A percentile compares a stretch with the other conserved stretches of the same genome.
phyloP scores from a whole-genome alignment of 1,140 invertebrate species.

The Portunus trituberculatus region DNA sequence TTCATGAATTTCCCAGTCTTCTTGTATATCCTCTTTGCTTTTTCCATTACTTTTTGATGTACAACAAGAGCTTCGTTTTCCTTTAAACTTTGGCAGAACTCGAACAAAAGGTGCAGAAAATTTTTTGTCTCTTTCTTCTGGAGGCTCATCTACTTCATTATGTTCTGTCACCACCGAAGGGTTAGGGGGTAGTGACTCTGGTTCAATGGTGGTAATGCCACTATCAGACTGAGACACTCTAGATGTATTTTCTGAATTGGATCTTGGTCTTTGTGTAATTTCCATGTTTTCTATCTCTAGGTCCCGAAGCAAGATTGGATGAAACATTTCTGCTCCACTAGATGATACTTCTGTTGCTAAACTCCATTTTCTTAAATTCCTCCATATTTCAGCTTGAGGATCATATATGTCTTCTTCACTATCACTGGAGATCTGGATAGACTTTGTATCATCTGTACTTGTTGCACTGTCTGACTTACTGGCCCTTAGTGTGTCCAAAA shows the following conservation, averaged over 20 bases:
- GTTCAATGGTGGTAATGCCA: not conserved
- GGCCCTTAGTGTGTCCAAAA: conserved; percentile 60
- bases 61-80: not conserved
- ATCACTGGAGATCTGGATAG: not conserved
- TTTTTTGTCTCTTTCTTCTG: conserved; percentile 33
- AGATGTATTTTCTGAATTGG: not conserved
- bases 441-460: not conserved
- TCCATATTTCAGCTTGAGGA: conserved; percentile 49
- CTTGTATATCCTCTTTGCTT: conserved; percentile 15
- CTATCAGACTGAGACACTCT: not conserved
- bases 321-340: not conserved
- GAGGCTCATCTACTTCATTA: not conserved
- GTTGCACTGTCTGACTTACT: not conserved
- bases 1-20: conserved; percentile 8
- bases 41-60: not conserved
- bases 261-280: conserved; percentile 27
- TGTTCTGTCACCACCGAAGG: not conserved
- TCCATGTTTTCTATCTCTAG: conserved; percentile 32
- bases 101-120: conserved; percentile 29
- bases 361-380: conserved; percentile 50
- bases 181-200: not conserved
- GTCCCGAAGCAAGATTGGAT: conserved; percentile 32
- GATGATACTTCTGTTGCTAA: conserved; percentile 32
- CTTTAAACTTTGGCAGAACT: not conserved
- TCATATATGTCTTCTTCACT: conserved; percentile 62